Evolutionary conservation across 1,140 invertebrate genomes (phyloP).

Genomic region (Sycobia sp.): DNA sequence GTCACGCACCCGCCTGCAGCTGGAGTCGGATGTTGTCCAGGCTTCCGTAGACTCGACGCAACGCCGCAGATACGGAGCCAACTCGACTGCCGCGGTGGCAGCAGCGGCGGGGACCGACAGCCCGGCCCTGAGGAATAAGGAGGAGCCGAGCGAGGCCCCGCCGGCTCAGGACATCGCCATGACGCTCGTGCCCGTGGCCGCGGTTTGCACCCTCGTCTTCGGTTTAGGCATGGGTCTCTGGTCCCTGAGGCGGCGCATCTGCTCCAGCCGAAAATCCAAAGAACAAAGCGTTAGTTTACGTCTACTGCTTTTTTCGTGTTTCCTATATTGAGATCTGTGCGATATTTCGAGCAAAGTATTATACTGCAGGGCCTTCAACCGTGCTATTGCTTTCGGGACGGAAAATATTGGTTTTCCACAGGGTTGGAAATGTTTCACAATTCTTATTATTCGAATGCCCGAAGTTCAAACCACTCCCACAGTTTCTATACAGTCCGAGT

Average conservation of each 20-base stretch:
- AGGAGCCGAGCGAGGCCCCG: slow-evolving; percentile 41
- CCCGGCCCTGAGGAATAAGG: slow-evolving; percentile 49
- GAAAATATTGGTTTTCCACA: too few species aligned
- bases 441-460: too few species aligned
- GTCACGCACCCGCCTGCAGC: slow-evolving; percentile 49
- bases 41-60: not conserved
- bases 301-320: not conserved
- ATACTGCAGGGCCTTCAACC: too few species aligned
- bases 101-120: slow-evolving; percentile 52
- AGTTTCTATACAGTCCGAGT: too few species aligned
- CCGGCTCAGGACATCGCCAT: slow-evolving; percentile 55
- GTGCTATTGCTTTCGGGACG: too few species aligned
- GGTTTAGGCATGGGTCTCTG: slow-evolving; percentile 62
- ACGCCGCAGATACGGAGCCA: slow-evolving; percentile 30
- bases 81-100: slow-evolving; percentile 29
- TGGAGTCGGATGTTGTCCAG: slow-evolving; percentile 36
- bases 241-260: slow-evolving; percentile 66
- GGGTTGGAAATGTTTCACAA: too few species aligned
- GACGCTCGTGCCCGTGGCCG: slow-evolving; percentile 67
- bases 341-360: too few species aligned
- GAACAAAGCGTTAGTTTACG: slow-evolving; percentile 67
- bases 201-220: slow-evolving; percentile 64
- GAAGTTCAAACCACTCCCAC: too few species aligned
- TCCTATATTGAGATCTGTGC: not conserved
- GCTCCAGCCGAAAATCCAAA: slow-evolving; percentile 63